Percentiles rank a stretch among this genome's conserved stretches.
Conservation (phyloP, 2,888 invertebrate species). For the Sussaba pulchella region DNA sequence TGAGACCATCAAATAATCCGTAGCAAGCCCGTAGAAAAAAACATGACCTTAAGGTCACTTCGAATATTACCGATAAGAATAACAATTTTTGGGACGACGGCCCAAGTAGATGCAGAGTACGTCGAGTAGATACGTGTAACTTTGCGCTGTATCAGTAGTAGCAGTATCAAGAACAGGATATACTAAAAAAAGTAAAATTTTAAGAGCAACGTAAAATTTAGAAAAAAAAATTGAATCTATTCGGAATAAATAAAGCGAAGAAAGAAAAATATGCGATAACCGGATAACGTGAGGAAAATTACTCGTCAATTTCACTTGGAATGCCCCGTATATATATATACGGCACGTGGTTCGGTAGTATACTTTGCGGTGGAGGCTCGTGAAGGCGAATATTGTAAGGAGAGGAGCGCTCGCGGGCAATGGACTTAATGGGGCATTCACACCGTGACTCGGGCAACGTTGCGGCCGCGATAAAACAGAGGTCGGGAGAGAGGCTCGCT, state of each 20-base stretch:
- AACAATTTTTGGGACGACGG: neutral
- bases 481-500: neutral
- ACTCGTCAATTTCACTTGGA: too few species aligned
- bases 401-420: conserved; percentile 50
- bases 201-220: too few species aligned
- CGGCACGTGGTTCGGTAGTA: conserved; percentile 49
- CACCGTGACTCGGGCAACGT: conserved; percentile 40
- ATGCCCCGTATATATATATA: too few species aligned
- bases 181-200: too few species aligned
- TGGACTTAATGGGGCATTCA: conserved; percentile 63
- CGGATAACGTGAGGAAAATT: too few species aligned
- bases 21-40: too few species aligned
- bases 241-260: too few species aligned
- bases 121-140: conserved; percentile 51
- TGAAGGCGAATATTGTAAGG: conserved; percentile 40
- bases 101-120: conserved; percentile 47
- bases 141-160: neutral
- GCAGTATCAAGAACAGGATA: conserved; percentile 19
- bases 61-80: neutral
- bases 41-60: neutral
- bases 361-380: conserved; percentile 38
- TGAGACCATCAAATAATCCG: too few species aligned
- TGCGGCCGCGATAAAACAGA: conserved; percentile 17
- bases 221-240: too few species aligned
- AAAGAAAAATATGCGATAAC: too few species aligned